Conservation (phyloP, 2,797 vertebrate species). For the Cephalopachus bancanus region DNA sequence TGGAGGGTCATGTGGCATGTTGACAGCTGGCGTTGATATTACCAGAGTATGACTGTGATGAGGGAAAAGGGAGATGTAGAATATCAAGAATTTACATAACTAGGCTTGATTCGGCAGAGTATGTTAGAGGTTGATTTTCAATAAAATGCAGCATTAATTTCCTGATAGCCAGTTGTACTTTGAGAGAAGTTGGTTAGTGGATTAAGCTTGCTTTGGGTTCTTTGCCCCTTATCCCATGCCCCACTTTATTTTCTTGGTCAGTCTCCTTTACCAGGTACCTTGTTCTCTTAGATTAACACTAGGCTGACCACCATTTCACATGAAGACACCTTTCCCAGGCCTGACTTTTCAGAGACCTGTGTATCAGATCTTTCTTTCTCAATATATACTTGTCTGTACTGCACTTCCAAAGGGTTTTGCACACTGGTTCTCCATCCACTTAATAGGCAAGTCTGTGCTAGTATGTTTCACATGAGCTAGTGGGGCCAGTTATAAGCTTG, state of each 20-base stretch:
- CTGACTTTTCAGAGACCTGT: background rate
- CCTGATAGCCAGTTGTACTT: conserved; percentile 11
- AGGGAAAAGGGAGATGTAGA: background rate
- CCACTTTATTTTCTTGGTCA: background rate
- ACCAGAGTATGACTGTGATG: background rate
- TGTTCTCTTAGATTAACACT: background rate
- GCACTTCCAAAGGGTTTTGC: background rate
- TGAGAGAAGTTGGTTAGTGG: background rate
- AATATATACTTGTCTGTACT: background rate
- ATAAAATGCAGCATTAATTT: background rate
- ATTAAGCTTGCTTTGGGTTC: background rate
- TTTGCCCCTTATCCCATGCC: background rate
- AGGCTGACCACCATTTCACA: background rate
- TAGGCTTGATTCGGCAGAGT: conserved; percentile 32
- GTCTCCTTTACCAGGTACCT: background rate
- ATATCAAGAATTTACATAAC: background rate
- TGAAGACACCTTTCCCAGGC: background rate
- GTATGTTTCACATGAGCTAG: background rate
- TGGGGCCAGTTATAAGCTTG: background rate
- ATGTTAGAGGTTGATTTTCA: background rate
- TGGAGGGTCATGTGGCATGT: background rate
- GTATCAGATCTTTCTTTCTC: background rate
- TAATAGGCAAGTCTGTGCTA: background rate
- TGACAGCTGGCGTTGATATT: background rate
- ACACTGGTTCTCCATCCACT: background rate